These are phyloP conservation scores for Piaya cayana DNA, from an alignment of 2,113 vertebrate genomes.

Conservation along the genomic window DNA sequence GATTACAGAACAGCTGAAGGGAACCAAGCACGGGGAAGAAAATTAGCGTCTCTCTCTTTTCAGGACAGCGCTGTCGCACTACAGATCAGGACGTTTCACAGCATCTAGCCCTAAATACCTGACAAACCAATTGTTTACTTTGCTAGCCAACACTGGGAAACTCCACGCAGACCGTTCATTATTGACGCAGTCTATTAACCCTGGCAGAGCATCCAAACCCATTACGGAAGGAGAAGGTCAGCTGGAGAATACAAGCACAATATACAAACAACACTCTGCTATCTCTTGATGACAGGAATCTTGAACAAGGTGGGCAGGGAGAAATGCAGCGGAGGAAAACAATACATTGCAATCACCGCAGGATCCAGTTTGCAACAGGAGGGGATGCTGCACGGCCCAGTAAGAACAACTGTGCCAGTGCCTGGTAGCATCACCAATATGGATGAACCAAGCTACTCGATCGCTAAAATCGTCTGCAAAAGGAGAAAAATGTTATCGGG, in stretches of 20 bases:
- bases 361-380: background rate
- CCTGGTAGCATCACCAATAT: background rate
- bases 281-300: background rate
- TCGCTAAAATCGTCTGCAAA: background rate
- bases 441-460: background rate
- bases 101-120: background rate
- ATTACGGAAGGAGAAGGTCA: background rate
- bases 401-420: background rate
- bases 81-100: background rate
- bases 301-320: background rate
- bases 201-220: background rate
- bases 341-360: background rate
- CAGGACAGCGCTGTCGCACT: background rate
- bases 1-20: background rate
- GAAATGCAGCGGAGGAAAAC: background rate
- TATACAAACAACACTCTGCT: background rate
- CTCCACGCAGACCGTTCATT: background rate
- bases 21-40: background rate
- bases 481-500: background rate
- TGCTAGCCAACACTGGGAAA: background rate
- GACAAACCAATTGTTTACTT: background rate
- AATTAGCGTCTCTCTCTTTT: background rate
- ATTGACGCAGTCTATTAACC: background rate
- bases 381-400: background rate
- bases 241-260: background rate